Evolutionary conservation across 2,888 invertebrate species (phyloP).

Genomic region (Caenorhabditis afra): DNA sequence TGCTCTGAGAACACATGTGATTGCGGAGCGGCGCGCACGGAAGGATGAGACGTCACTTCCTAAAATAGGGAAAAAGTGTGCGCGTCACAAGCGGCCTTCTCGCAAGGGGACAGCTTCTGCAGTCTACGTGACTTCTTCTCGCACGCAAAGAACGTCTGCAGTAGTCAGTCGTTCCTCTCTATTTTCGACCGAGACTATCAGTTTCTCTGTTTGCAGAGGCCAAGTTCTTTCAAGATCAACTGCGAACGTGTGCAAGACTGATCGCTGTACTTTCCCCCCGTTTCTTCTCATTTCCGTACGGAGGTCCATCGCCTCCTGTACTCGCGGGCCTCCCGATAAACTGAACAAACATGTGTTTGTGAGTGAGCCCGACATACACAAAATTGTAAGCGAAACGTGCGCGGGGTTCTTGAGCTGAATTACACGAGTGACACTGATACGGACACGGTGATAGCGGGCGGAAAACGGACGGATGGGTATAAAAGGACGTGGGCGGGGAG

Average conservation of each 20-base stretch:
- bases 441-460: constrained; percentile 17
- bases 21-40: constrained; percentile 7
- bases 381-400: constrained; percentile 51
- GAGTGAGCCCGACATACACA: constrained; percentile 21
- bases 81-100: constrained; percentile 11
- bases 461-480: constrained; percentile 7
- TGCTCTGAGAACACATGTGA: constrained; percentile 39
- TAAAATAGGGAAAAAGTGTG: constrained; percentile 40
- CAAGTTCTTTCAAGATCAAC: constrained; percentile 38
- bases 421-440: constrained; percentile 29
- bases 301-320: constrained; percentile 5
- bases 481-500: neutral
- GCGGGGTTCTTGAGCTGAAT: constrained; percentile 46
- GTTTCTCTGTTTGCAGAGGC: constrained; percentile 39
- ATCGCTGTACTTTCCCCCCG: constrained; percentile 40
- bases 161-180: constrained; percentile 15
- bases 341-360: constrained; percentile 50
- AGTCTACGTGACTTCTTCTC: constrained; percentile 24
- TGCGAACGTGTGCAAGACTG: constrained; percentile 38
- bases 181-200: neutral
- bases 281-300: neutral
- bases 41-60: constrained; percentile 48
- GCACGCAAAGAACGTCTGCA: constrained; percentile 33
- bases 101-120: too few relatives aligned
- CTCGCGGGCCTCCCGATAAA: constrained; percentile 11